Evolutionary conservation across 2,797 vertebrate species (phyloP), one percentile per base, ranked within the genome.

Genomic region (Decapterus maruadsi): DNA sequence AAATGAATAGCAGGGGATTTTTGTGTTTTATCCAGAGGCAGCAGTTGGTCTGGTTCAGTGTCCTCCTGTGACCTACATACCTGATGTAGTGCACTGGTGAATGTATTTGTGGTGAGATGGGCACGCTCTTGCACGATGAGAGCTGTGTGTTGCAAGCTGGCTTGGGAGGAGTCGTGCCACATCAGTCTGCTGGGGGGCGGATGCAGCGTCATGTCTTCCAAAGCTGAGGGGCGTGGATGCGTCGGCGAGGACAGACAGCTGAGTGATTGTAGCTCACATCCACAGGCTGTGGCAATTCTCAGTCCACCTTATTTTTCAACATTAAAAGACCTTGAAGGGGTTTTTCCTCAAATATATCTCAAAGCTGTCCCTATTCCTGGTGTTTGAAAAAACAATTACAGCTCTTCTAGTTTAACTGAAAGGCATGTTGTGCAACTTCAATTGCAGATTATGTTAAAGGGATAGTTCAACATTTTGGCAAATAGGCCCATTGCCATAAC

Each of bases 111-210:
- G 45, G 5, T 63, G 34, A 69, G 62, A 65, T 54, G 16, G 22
- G 43, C 54, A 59, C n/a, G 14, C 36, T 55, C 26, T 50, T 11
- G 51, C 68, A 43, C 68, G 74, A 82, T 82, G 65, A 76, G 36
- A 62, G 68, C 50, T 10, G 59, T 68, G 66, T 72, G 68, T 80
- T 43, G 69, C 59, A 64, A 60, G 20, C 66, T 55, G 38, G 36
- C 60, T 72, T 16, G 1, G 3, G 34, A 59, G 34, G 34, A 77
- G 56, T 78, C 71, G 51, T 9, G 8, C 45, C 53, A n/a, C 62
- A 78, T 77, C 70, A 75, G 51, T 78, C 63, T 69, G 59, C 42
- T 45, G 26, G 50, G 65, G 61, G 60, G 75, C 42, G 12, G 29
- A 79, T 67, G 55, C 50, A 26, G 56, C 50, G 58, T 31, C n/a